Conservation (phyloP, 2,113 vertebrate species). For the Carettochelys insculpta region DNA sequence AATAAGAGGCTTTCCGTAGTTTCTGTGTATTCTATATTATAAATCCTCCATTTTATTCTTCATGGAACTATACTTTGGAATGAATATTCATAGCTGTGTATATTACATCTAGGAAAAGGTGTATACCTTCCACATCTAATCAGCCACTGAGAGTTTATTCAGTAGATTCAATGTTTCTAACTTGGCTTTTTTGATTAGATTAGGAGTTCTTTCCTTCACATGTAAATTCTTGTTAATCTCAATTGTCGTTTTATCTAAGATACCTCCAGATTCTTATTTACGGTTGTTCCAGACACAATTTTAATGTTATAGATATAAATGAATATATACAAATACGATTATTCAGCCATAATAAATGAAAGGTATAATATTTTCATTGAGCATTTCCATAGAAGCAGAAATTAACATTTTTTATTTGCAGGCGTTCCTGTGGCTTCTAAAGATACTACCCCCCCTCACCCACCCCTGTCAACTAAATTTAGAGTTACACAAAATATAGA, state of each 20-base stretch:
- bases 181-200: neutral
- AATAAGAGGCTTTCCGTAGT: neutral
- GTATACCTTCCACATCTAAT: rapidly evolving
- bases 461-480: neutral
- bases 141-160: neutral
- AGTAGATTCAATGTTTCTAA: neutral
- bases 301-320: no score
- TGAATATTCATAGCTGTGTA: constrained; percentile 37
- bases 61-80: constrained; percentile 50
- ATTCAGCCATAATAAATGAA: no score
- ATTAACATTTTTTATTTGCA: neutral
- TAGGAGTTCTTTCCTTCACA: neutral
- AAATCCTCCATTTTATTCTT: constrained; percentile 48
- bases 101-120: rapidly evolving
- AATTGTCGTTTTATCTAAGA: neutral
- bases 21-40: neutral
- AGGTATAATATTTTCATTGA: neutral
- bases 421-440: neutral
- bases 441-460: neutral
- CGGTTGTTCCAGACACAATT: neutral
- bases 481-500: neutral
- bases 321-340: no score
- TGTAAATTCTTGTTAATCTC: neutral
- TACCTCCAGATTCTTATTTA: neutral
- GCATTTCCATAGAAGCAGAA: neutral